Percentiles rank a stretch among this genome's conserved stretches.
Evolutionary conservation across 1,140 invertebrate genomes (phyloP).

Genomic region (Melanaphis sacchari): DNA sequence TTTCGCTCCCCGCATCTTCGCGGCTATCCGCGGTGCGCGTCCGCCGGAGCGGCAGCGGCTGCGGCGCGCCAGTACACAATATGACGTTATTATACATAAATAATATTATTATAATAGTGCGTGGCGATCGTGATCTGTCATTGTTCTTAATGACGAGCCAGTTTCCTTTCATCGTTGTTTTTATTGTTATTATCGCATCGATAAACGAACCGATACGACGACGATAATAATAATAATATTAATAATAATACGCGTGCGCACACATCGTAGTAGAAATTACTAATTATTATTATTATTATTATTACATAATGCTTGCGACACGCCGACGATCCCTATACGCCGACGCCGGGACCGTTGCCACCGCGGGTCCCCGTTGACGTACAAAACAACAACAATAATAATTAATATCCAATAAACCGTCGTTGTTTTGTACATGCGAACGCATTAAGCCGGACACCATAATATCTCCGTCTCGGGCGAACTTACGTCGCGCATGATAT

Average conservation of each 20-base stretch:
- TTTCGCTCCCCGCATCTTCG: background rate
- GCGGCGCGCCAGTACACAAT: background rate
- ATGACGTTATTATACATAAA: background rate
- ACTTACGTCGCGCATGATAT: too few relatives aligned
- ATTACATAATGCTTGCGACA: background rate
- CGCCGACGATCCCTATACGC: background rate
- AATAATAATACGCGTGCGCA: too few relatives aligned
- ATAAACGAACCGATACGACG: background rate
- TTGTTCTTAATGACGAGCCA: constrained; percentile 35
- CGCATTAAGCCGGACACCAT: background rate
- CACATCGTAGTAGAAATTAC: too few relatives aligned
- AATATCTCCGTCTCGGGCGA: background rate
- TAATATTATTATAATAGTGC: background rate
- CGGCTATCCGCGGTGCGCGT: background rate
- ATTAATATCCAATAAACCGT: background rate
- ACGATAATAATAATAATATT: background rate
- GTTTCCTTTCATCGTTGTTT: constrained; percentile 8
- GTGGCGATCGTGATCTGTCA: constrained; percentile 25
- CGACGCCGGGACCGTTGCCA: background rate
- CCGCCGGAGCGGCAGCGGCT: background rate
- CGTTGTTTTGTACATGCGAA: background rate
- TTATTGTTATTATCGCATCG: background rate
- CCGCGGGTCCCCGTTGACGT: background rate
- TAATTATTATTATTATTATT: background rate
- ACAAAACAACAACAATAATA: background rate